Evolutionary conservation across 2,113 vertebrate species (phyloP), one percentile per base, ranked within the genome.

Genomic region (Prochilodus magdalenae): DNA sequence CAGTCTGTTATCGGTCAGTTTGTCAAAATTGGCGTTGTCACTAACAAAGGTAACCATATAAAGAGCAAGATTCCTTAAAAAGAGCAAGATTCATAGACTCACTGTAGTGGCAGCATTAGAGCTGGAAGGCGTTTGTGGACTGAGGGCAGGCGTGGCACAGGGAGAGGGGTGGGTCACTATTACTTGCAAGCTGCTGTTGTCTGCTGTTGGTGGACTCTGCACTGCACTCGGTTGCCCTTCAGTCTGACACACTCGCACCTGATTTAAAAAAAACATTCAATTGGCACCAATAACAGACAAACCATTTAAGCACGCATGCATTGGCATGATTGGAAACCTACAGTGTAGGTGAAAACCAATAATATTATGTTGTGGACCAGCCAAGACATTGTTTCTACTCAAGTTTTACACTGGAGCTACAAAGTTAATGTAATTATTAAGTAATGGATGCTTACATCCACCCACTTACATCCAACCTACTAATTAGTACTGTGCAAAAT

Each of bases 131-230:
- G 90, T 90, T 89, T 93, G 93, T 0, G 94, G 93, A 78, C 93
- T 94, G 70, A 90, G 89, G 8, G 90, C 89, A 0, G 92, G 93
- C 3, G 93, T 94, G 1, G 88, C 84, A 72, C 90, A 93, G 0
- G 93, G 94, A 18, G 94, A 94, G 0, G 92, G 84, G 77, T 94
- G 93, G 26, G 91, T 91, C 75, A 93, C 92, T 0, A 93, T 93
- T 76, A 95, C 93, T 86, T 95, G 93, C 53, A 94, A 88, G 65
- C 82, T 63, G 1, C 89, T 77, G 10, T 87, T 80, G 40, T 94
- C 93, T 0, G 80, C 77, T 55, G 76, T 65, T 16, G 75, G 44
- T 30, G 60, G 83, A 20, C 36, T 69, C 69, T 78, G 81, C 75
- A 71, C 14, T 29, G 80, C 26, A 22, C 74, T 79, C 81, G 73